phyloP scores from a whole-genome alignment of 2,113 vertebrate species.

The Microcebus murinus region DNA sequence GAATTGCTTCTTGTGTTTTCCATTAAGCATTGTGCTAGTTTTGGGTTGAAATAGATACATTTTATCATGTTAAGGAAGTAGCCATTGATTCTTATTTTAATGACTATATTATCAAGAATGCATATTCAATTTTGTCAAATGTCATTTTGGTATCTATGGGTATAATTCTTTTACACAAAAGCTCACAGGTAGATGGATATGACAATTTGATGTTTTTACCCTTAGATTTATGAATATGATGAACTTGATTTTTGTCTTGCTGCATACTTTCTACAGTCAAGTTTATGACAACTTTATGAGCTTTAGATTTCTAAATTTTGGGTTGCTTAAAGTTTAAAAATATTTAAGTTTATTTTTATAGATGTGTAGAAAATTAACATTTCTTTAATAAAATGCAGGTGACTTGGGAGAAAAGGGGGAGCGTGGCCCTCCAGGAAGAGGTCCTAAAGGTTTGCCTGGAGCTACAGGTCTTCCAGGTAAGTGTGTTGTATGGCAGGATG shows the following conservation, averaged over 20 bases:
- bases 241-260: background rate
- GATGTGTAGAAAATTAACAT: background rate
- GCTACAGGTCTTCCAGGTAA: conserved; percentile 94
- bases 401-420: conserved; percentile 96
- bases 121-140: background rate
- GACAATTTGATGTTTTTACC: background rate
- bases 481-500: background rate
- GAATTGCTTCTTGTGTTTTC: background rate
- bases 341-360: background rate
- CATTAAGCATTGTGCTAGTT: background rate
- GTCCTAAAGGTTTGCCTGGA: conserved; percentile 94
- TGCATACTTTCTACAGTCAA: background rate
- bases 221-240: background rate
- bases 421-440: conserved; percentile 92
- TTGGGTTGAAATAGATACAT: background rate
- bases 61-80: background rate
- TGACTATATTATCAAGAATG: background rate
- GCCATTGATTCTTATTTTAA: background rate
- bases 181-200: background rate
- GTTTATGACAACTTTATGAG: background rate
- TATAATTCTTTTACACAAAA: background rate
- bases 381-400: conserved; percentile 86
- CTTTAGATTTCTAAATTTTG: background rate
- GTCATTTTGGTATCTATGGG: background rate
- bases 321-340: conserved; percentile 39